Conservation (phyloP, 2,888 invertebrate genomes). For the Orthosia cruda region DNA sequence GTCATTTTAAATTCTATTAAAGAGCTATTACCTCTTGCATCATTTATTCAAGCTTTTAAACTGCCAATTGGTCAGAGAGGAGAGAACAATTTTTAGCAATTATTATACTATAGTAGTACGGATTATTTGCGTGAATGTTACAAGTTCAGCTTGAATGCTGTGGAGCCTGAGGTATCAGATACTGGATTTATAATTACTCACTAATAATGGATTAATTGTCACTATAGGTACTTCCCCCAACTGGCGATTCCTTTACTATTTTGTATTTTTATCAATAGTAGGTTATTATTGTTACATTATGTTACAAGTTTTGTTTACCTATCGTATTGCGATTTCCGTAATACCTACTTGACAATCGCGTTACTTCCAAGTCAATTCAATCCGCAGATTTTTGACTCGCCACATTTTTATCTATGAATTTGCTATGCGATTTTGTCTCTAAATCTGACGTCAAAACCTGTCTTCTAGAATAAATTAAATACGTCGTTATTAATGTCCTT, state of each 20-base stretch:
- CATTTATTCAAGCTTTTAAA: background rate
- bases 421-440: background rate
- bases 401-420: background rate
- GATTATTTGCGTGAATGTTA: background rate
- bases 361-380: constrained; percentile 12
- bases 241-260: background rate
- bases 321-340: constrained; percentile 8
- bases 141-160: background rate
- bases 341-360: background rate
- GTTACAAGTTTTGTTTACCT: background rate
- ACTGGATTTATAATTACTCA: constrained; percentile 1
- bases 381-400: background rate
- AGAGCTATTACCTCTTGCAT: background rate
- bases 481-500: constrained; percentile 23
- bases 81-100: background rate
- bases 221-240: background rate
- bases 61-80: too few relatives aligned
- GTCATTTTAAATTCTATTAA: background rate
- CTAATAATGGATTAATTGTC: constrained; percentile 3
- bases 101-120: background rate
- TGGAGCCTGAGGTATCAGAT: background rate
- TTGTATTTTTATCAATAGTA: constrained; percentile 18
- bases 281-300: background rate
- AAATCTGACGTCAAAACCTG: constrained; percentile 12
- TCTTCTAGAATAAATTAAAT: constrained; percentile 17